phyloP scores from a whole-genome alignment of 2,797 vertebrate species.

The Buceros bicornis region DNA sequence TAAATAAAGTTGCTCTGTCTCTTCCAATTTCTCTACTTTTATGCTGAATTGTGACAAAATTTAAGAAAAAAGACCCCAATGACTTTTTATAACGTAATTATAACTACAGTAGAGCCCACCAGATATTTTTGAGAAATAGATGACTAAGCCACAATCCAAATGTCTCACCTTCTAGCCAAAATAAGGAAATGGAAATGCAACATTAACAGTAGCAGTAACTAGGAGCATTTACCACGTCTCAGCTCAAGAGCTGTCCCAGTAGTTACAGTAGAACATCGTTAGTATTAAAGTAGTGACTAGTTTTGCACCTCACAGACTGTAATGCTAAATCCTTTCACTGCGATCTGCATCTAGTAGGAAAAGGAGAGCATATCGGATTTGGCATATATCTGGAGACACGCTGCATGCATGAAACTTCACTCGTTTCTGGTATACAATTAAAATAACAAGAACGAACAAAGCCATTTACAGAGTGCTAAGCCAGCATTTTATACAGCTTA shows the following conservation, averaged over 20 bases:
- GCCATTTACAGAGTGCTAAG: not conserved
- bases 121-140: not conserved
- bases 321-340: not conserved
- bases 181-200: not conserved
- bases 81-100: not conserved
- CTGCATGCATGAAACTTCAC: not conserved
- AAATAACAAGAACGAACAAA: constrained; percentile 10
- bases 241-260: not conserved
- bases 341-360: not conserved
- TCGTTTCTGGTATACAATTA: not conserved
- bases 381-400: not conserved
- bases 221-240: not conserved
- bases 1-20: not conserved
- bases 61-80: not conserved
- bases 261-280: not conserved
- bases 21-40: not conserved
- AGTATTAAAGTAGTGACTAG: not conserved
- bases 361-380: not conserved
- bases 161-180: not conserved
- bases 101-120: not conserved
- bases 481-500: constrained; percentile 15
- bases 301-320: not conserved
- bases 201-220: not conserved
- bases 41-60: not conserved
- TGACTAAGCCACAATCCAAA: not conserved